A percentile compares a stretch with the other conserved stretches of the same genome.
Conservation (phyloP, 2,113 vertebrate species). For the Aspidoscelis tigris region DNA sequence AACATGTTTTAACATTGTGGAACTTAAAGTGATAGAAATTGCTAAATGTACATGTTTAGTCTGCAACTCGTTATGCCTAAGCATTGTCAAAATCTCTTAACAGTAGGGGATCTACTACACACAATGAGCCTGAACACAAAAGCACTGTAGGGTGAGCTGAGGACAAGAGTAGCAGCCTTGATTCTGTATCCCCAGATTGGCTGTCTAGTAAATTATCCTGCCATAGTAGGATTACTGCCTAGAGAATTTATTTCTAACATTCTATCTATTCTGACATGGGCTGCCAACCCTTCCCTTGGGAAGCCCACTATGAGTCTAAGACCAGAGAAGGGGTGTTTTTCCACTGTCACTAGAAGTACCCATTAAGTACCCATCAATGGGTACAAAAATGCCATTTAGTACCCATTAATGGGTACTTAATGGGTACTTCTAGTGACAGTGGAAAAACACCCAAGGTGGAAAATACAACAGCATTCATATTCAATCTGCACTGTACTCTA, state of each 20-base stretch:
- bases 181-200: slow-evolving; percentile 38
- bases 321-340: background rate
- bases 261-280: slow-evolving; percentile 26
- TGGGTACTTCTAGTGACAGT: no score
- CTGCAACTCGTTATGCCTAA: slow-evolving; percentile 31
- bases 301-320: background rate
- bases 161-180: slow-evolving; percentile 53
- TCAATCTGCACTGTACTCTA: background rate
- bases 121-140: slow-evolving; percentile 53
- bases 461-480: background rate
- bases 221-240: slow-evolving; percentile 44
- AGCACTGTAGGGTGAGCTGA: slow-evolving; percentile 55
- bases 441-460: no score
- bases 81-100: slow-evolving; percentile 30
- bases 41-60: background rate
- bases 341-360: no score
- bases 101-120: slow-evolving; percentile 50
- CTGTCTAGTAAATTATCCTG: slow-evolving; percentile 48
- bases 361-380: no score
- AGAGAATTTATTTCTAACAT: slow-evolving; percentile 38
- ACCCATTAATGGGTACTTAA: no score
- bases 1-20: slow-evolving; percentile 30
- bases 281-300: fast-evolving
- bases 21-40: slow-evolving; percentile 45
- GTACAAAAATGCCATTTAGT: no score